Percentiles rank a stretch among this genome's conserved stretches.
Evolutionary conservation across 2,888 invertebrate genomes (phyloP).

Genomic region (Melolontha melolontha): DNA sequence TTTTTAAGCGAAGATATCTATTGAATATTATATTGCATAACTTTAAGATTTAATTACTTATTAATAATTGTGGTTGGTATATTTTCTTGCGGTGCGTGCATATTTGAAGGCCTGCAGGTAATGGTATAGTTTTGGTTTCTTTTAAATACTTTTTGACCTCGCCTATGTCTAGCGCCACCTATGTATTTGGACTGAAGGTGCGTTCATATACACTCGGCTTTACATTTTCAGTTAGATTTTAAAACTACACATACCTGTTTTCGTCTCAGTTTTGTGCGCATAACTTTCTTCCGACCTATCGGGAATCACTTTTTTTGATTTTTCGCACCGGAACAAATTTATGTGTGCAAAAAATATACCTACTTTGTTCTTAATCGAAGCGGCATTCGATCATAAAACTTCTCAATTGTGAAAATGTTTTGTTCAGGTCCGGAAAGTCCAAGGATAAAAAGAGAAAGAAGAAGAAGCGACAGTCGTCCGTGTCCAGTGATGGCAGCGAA

Average conservation of each 20-base stretch:
- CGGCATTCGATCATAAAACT: no score
- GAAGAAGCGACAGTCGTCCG: constrained; percentile 58
- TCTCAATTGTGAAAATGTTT: constrained; percentile 14
- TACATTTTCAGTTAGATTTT: constrained; percentile 34
- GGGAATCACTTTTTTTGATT: no score
- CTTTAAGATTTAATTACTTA: constrained; percentile 42
- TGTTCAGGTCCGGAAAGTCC: constrained; percentile 44
- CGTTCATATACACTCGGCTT: constrained; percentile 57
- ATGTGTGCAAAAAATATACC: constrained; percentile 30
- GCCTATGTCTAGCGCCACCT: constrained; percentile 63
- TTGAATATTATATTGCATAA: neutral
- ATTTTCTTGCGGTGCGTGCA: constrained; percentile 64
- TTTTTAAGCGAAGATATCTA: no score
- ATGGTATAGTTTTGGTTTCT: constrained; percentile 58
- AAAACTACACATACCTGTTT: constrained; percentile 25
- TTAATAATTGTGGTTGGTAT: constrained; percentile 64
- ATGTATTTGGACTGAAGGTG: constrained; percentile 61
- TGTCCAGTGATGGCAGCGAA: constrained; percentile 56
- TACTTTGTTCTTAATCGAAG: neutral
- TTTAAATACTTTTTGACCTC: constrained; percentile 56
- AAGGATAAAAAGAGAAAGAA: constrained; percentile 60
- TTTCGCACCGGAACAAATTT: constrained; percentile 8
- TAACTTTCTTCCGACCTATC: constrained; percentile 20
- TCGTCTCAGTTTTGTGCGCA: constrained; percentile 25
- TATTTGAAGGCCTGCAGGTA: constrained; percentile 63